Evolutionary conservation across 2,113 vertebrate genomes (phyloP).

Genomic region (Trachemys scripta): DNA sequence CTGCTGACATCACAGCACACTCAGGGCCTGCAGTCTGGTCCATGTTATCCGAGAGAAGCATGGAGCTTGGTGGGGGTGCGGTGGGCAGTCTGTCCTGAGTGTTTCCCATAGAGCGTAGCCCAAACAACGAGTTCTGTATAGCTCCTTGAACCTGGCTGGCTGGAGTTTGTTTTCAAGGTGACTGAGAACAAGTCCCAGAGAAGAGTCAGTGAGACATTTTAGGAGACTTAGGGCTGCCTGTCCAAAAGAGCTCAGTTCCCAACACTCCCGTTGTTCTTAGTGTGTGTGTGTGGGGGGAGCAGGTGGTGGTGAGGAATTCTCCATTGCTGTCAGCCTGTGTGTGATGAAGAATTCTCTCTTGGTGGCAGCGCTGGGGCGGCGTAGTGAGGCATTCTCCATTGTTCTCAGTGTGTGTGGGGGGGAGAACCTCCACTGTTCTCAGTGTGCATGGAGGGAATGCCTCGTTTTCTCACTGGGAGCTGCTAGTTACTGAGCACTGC

Average conservation of each 20-base stretch:
- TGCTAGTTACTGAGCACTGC: too few relatives aligned
- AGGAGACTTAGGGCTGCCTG: not conserved
- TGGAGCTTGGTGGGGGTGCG: too few relatives aligned
- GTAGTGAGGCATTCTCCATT: too few relatives aligned
- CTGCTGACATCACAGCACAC: not conserved
- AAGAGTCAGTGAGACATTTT: too few relatives aligned
- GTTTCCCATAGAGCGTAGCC: not conserved
- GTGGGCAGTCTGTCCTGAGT: not conserved
- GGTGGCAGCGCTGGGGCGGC: too few relatives aligned
- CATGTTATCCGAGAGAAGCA: not conserved
- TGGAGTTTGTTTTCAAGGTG: not conserved
- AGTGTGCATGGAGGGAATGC: too few relatives aligned
- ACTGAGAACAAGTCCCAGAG: not conserved
- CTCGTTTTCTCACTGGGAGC: too few relatives aligned
- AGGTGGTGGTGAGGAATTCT: too few relatives aligned
- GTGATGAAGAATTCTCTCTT: too few relatives aligned
- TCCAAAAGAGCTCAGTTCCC: not conserved
- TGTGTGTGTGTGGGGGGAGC: not conserved
- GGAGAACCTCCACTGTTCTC: too few relatives aligned
- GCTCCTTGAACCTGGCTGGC: not conserved
- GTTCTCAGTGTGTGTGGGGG: too few relatives aligned
- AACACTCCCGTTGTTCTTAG: not conserved
- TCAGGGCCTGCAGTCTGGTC: not conserved
- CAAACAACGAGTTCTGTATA: not conserved
- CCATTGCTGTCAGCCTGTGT: too few relatives aligned